Conservation (phyloP, 1,140 invertebrate species). For the Cydia amplana region DNA sequence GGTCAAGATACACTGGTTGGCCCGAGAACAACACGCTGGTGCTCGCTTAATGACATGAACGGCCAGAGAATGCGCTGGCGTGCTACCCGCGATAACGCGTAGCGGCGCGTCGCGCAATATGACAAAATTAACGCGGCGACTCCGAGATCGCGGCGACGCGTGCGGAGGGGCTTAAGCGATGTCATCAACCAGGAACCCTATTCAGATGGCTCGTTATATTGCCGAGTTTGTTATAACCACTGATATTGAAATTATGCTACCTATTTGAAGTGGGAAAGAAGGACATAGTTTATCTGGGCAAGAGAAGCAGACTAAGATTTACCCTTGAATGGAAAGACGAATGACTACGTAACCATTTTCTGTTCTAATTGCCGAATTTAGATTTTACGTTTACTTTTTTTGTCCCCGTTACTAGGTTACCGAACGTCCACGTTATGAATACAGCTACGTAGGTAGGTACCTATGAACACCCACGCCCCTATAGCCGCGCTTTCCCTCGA, state of each 20-base stretch:
- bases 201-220: background rate
- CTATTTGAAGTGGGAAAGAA: no score
- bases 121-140: slow-evolving; percentile 14
- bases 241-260: background rate
- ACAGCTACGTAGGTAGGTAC: slow-evolving; percentile 11
- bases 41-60: background rate
- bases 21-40: background rate
- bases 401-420: background rate
- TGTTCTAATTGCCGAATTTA: background rate
- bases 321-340: background rate
- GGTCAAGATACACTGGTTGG: background rate
- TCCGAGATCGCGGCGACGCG: background rate
- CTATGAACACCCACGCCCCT: background rate
- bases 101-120: slow-evolving; percentile 1
- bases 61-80: background rate
- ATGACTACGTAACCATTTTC: no score
- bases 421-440: background rate
- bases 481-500: slow-evolving; percentile 45
- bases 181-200: background rate
- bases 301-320: background rate
- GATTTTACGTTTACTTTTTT: slow-evolving; percentile 8
- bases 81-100: background rate
- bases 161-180: slow-evolving; percentile 4
- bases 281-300: no score
- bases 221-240: background rate